A percentile compares a stretch with the other conserved stretches of the same genome.
phyloP scores from a whole-genome alignment of 1,140 invertebrate genomes.

The Aculops lycopersici region DNA sequence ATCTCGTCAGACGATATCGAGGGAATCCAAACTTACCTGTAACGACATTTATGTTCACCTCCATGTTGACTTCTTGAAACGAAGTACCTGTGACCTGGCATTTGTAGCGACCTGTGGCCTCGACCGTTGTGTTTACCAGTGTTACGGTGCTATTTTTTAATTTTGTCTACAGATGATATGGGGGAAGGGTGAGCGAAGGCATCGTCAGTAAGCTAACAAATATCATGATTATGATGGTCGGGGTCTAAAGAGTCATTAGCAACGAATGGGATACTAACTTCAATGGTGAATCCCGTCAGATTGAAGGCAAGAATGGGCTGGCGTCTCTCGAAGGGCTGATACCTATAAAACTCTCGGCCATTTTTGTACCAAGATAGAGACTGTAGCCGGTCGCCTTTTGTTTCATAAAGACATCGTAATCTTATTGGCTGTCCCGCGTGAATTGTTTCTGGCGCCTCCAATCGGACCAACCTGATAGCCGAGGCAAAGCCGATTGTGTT shows the following conservation, averaged over 20 bases:
- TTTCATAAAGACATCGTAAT: background rate
- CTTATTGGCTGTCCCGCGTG: background rate
- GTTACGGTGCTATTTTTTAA: no score
- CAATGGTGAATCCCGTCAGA: no score
- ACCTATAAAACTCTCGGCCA: conserved; percentile 13
- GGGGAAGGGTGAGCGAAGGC: no score
- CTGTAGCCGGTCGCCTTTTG: conserved; percentile 6
- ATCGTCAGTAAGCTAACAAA: no score
- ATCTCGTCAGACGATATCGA: no score
- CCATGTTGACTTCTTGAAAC: background rate
- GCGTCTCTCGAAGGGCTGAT: conserved; percentile 10
- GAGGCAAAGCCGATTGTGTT: no score
- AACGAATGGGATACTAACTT: no score
- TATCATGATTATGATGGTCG: no score
- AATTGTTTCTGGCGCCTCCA: background rate
- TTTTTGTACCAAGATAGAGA: conserved; percentile 13
- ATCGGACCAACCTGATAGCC: background rate
- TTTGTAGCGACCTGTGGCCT: background rate
- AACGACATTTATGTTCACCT: background rate
- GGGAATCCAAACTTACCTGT: no score
- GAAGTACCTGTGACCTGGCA: background rate
- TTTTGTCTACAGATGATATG: no score
- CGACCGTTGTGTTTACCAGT: background rate
- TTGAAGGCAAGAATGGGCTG: no score
- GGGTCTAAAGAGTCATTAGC: no score